Base-by-base conservation (phyloP, 2,888 invertebrate genomes). In the Schizotus pectinicornis region DNA sequence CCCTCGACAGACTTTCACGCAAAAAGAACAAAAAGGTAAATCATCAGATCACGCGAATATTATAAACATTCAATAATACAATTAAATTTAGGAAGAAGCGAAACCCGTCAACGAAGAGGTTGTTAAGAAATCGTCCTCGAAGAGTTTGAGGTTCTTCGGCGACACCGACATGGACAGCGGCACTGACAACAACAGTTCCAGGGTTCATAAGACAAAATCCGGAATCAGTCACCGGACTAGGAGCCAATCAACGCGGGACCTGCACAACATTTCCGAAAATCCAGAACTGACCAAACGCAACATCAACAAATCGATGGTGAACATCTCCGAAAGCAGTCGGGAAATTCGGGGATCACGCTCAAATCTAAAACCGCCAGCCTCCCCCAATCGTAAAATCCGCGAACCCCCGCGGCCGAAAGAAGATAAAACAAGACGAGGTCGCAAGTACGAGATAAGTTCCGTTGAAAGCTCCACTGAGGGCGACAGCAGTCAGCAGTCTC, bases 71-170 rank as follows among this genome's bases (percentile, higher is more conserved):
- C 7, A 8, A 22, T 33, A 6, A 11, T 38, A 6, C 34, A 54
- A 42, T 30, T 48, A 5, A 22, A 22, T 57, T 6, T 76, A 84
- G 83, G 70, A 79, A 48, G 73, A 70, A 49, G 72, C 73, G 1
- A 34, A 46, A 5, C 32, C 31, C 46, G 6, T 59, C 63, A 8
- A 42, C 64, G 38, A 70, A 69, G 74, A 81, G 11, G 74, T 79
- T 7, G 75, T 62, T 6, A 74, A 82, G 54, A 61, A 74, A 9
- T 82, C 82, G 71, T 84, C 85, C 6, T 83, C 84, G 31, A 91
- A 91, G 77, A 91, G 86, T 79, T 84, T 92, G 7, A 86, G 92
- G 46, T 92, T 92, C 82, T 92, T 92, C 78, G 92, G 92, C 12
- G 92, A 92, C 78, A 92, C 92, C 7, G 92, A 92, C 74, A 83